Percentiles rank a stretch among this genome's conserved stretches.
These are phyloP conservation scores for Falco novaeseelandiae DNA, from an alignment of 2,797 vertebrate genomes.

Conservation along the genomic window DNA sequence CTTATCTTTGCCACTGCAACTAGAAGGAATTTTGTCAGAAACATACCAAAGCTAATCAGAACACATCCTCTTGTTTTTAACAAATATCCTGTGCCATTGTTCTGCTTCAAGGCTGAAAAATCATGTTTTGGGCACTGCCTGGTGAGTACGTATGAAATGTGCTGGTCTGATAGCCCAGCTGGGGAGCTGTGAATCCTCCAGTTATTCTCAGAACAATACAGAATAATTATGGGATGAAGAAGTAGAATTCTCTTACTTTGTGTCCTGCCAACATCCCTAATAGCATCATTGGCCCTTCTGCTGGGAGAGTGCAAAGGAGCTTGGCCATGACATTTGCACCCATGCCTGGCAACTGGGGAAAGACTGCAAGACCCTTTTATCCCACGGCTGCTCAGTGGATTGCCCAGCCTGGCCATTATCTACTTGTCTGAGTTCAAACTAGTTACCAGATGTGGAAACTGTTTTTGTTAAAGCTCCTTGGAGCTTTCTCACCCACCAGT, in stretches of 20 bases:
- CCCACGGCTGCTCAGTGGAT: background rate
- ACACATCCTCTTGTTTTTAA: background rate
- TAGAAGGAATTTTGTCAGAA: background rate
- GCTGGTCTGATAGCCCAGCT: background rate
- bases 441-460: background rate
- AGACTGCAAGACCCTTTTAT: background rate
- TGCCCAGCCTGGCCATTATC: background rate
- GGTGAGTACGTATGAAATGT: background rate
- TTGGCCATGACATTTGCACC: background rate
- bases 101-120: background rate
- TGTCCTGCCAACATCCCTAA: background rate
- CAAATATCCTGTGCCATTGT: background rate
- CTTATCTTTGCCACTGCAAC: background rate
- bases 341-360: background rate
- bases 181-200: background rate
- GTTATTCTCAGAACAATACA: background rate
- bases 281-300: background rate
- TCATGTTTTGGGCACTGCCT: background rate
- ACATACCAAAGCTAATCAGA: background rate
- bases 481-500: background rate
- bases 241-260: background rate
- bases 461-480: background rate
- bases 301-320: background rate
- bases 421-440: background rate
- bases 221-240: background rate